Evolutionary conservation across 1,140 invertebrate species (phyloP).

Genomic region (Euwallacea fornicatus): DNA sequence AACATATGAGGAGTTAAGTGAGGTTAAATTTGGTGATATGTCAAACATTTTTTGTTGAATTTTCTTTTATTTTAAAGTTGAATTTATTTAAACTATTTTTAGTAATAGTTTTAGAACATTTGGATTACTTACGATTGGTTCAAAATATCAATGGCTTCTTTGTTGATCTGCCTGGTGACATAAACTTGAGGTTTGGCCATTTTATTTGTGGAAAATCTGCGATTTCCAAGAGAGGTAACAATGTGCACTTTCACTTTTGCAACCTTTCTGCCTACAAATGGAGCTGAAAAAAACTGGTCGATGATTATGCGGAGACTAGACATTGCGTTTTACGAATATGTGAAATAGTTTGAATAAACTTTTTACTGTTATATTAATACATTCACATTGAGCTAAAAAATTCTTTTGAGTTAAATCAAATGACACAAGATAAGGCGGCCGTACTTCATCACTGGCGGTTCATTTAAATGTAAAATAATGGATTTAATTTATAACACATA

Average conservation of each 20-base stretch:
- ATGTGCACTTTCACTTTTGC: background rate
- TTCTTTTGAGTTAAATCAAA: background rate
- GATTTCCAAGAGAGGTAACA: constrained; percentile 14
- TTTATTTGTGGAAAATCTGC: constrained; percentile 26
- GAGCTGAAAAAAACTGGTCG: background rate
- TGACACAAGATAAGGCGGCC: constrained; percentile 2
- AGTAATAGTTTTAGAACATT: background rate
- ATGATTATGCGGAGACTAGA: background rate
- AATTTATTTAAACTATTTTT: background rate
- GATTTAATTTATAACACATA: too few relatives aligned
- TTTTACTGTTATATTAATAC: too few relatives aligned
- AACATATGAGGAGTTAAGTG: background rate
- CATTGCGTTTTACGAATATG: background rate
- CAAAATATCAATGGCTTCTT: constrained; percentile 58
- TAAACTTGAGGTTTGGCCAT: constrained; percentile 57
- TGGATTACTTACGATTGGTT: constrained; percentile 57
- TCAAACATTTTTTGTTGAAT: constrained; percentile 4
- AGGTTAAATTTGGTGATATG: background rate
- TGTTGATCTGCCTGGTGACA: constrained; percentile 63
- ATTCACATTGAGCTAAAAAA: background rate
- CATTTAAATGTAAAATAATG: constrained; percentile 7
- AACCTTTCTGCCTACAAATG: background rate
- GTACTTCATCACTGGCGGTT: constrained; percentile 1
- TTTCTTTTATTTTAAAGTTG: constrained; percentile 12
- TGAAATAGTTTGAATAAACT: background rate